Percentiles rank a stretch among this genome's conserved stretches.
phyloP scores from a whole-genome alignment of 1,140 invertebrate species.

The Liolophura sinensis region DNA sequence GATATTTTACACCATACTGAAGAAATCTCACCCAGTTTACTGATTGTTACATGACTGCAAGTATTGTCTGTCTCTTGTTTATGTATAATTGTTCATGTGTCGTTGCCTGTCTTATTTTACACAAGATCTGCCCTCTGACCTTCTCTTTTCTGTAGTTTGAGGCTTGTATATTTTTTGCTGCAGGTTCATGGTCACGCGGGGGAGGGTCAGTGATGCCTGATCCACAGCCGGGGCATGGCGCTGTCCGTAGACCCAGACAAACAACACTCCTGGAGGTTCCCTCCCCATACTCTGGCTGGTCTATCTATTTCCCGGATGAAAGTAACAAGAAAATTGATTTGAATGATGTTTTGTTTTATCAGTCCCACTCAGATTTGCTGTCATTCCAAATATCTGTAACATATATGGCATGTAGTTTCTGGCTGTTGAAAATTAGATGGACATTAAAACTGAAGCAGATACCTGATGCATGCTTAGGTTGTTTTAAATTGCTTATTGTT shows the following conservation, averaged over 20 bases:
- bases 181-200: background rate
- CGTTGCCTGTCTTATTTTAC: no score
- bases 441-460: background rate
- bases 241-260: constrained; percentile 10
- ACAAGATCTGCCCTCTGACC: no score
- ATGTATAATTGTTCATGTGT: no score
- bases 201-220: constrained; percentile 29
- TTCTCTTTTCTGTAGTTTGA: no score
- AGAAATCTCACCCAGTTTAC: no score
- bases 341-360: constrained; percentile 60
- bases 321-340: constrained; percentile 56
- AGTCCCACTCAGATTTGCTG: constrained; percentile 60
- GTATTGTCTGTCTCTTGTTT: no score
- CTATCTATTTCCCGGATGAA: constrained; percentile 71
- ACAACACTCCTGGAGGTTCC: constrained; percentile 36
- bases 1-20: no score
- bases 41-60: no score
- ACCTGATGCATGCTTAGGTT: background rate
- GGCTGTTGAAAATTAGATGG: background rate
- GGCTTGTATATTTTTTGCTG: no score
- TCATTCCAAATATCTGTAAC: background rate
- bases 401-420: background rate
- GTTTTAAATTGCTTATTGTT: constrained; percentile 6
- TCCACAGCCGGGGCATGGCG: constrained; percentile 16
- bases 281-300: constrained; percentile 68